Conservation (phyloP, 2,888 invertebrate species). For the Cistogaster globosa region DNA sequence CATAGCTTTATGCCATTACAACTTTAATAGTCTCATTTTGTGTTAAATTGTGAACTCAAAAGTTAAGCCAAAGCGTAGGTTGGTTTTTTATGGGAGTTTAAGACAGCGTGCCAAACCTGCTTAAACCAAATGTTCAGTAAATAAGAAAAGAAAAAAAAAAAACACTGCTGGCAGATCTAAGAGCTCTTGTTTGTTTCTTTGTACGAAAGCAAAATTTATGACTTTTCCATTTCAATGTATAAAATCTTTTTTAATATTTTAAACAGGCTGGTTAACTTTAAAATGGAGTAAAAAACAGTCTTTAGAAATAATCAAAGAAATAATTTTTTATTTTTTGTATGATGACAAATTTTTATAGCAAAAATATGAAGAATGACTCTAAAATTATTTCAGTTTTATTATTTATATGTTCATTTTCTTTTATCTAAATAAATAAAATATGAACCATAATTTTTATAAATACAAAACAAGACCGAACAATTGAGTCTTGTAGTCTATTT, state of each 20-base stretch:
- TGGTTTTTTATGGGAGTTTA: constrained; percentile 30
- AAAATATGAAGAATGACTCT: constrained; percentile 28
- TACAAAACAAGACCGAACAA: background rate
- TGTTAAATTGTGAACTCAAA: constrained; percentile 21
- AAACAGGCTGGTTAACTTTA: background rate
- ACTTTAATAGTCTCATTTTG: constrained; percentile 27
- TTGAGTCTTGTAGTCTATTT: constrained; percentile 1
- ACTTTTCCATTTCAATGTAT: constrained; percentile 48
- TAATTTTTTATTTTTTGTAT: constrained; percentile 31
- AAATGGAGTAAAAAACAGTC: background rate
- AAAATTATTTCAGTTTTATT: constrained; percentile 24
- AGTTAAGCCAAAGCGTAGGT: constrained; percentile 49
- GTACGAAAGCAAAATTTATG: constrained; percentile 62
- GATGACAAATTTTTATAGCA: constrained; percentile 63
- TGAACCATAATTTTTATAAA: background rate
- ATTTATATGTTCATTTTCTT: background rate
- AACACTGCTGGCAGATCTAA: background rate
- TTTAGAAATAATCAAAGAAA: background rate
- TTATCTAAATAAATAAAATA: constrained; percentile 26
- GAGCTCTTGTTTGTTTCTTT: background rate
- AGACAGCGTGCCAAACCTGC: constrained; percentile 35
- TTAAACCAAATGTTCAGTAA: background rate
- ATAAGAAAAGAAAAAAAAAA: background rate
- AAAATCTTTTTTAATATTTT: constrained; percentile 16
- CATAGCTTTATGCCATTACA: constrained; percentile 9